Percentiles rank a stretch among this genome's conserved stretches.
phyloP scores from a whole-genome alignment of 2,113 vertebrate genomes.

The Thinocorus orbignyianus region DNA sequence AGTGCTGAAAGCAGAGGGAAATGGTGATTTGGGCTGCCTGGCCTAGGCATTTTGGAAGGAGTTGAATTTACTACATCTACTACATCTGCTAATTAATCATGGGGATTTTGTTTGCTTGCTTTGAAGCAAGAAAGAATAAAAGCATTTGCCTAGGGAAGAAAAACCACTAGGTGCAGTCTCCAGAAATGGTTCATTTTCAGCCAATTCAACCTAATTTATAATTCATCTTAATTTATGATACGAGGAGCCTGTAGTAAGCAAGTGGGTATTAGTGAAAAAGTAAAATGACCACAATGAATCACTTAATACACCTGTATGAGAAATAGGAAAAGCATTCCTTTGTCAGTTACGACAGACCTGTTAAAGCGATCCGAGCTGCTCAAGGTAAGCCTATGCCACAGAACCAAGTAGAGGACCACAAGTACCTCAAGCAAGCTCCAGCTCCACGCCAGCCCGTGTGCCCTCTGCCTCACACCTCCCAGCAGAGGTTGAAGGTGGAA shows the following conservation, averaged over 20 bases:
- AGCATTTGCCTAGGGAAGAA: background rate
- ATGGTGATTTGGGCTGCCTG: background rate
- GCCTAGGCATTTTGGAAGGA: background rate
- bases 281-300: background rate
- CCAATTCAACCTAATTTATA: background rate
- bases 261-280: background rate
- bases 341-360: background rate
- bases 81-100: background rate
- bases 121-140: background rate
- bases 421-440: background rate
- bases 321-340: background rate
- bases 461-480: background rate
- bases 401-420: fast-evolving
- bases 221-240: conserved; percentile 6
- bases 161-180: background rate
- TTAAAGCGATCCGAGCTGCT: background rate
- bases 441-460: no score
- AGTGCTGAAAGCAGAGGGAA: background rate
- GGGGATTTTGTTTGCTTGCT: background rate
- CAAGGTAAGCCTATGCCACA: background rate
- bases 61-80: background rate
- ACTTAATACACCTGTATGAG: background rate
- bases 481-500: background rate
- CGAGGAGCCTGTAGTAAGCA: background rate
- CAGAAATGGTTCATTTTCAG: background rate